phyloP scores from a whole-genome alignment of 2,797 vertebrate genomes.

The Tangara arthus region DNA sequence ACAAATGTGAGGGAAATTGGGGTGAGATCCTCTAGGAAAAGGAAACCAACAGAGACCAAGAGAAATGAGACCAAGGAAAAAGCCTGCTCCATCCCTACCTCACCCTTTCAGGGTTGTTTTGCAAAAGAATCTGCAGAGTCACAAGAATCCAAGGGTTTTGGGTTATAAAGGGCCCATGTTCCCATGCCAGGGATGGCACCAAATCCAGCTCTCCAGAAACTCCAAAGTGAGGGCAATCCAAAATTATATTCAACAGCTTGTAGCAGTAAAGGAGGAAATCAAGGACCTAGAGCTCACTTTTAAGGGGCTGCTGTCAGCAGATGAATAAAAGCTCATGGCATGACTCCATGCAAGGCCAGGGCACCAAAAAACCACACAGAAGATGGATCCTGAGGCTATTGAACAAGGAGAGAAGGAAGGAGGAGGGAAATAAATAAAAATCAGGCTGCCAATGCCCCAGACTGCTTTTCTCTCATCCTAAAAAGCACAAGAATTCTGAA shows the following conservation, averaged over 20 bases:
- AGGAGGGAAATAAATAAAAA: background rate
- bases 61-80: background rate
- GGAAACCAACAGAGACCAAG: background rate
- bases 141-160: background rate
- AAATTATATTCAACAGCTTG: background rate
- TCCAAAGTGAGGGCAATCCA: background rate
- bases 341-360: background rate
- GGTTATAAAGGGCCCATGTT: background rate
- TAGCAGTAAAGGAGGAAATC: too few relatives aligned
- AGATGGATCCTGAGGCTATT: background rate
- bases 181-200: background rate
- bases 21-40: background rate
- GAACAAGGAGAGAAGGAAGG: background rate
- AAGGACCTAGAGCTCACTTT: background rate
- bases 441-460: background rate
- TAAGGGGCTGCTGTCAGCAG: background rate
- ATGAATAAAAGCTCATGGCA: background rate
- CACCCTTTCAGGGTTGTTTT: background rate
- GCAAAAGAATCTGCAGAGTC: background rate
- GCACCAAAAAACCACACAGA: background rate
- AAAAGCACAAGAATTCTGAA: background rate
- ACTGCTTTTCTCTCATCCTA: background rate
- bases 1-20: accelerated
- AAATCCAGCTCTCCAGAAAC: background rate
- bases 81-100: background rate